A percentile compares a stretch with the other conserved stretches of the same genome.
Conservation (phyloP, 2,888 invertebrate species). For the Campoplex capitator region DNA sequence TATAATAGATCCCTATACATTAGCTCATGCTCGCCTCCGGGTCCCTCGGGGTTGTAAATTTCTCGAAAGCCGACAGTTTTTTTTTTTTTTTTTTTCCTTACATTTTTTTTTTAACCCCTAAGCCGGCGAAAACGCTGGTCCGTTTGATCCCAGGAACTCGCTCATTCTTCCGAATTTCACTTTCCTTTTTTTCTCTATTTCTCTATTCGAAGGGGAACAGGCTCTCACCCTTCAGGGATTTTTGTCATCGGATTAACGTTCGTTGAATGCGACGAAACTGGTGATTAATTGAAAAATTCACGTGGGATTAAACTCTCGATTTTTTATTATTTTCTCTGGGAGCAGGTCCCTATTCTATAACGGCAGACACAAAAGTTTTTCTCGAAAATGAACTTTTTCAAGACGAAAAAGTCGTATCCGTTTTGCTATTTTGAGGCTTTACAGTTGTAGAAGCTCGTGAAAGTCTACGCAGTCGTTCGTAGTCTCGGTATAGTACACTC, state of each 20-base stretch:
- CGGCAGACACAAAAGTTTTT: not conserved
- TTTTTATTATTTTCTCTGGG: not conserved
- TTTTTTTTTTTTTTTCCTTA: slow-evolving; percentile 20
- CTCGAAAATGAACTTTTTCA: slow-evolving; percentile 14
- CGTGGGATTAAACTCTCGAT: not conserved
- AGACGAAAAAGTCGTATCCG: not conserved
- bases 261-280: not conserved
- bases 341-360: not conserved
- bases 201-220: not conserved
- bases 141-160: slow-evolving; percentile 2
- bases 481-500: slow-evolving; percentile 1
- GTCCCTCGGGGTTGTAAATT: slow-evolving; percentile 53
- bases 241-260: not conserved
- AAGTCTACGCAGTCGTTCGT: slow-evolving; percentile 28
- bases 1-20: slow-evolving; percentile 12
- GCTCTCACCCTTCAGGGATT: not conserved
- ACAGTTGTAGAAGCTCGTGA: slow-evolving; percentile 26
- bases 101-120: slow-evolving; percentile 6
- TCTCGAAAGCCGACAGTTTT: slow-evolving; percentile 43
- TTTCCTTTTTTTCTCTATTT: slow-evolving; percentile 22
- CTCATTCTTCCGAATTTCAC: slow-evolving; percentile 36
- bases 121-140: slow-evolving; percentile 5
- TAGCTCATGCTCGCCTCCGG: slow-evolving; percentile 21
- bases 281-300: not conserved
- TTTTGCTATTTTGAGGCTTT: slow-evolving; percentile 1